phyloP scores from a whole-genome alignment of 2,113 vertebrate species.

The Dicerorhinus sumatrensis region DNA sequence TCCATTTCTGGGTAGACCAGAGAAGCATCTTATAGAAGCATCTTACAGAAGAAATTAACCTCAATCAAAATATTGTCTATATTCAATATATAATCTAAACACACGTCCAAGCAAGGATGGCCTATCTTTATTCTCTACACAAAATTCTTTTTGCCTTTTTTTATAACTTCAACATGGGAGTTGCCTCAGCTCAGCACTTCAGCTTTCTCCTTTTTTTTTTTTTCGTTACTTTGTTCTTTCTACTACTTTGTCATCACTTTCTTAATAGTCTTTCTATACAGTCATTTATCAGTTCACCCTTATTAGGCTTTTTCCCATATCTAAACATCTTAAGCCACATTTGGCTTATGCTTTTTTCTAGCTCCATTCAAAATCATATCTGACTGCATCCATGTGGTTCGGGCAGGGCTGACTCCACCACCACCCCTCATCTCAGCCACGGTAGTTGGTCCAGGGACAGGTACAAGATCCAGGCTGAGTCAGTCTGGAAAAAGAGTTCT shows the following conservation, averaged over 20 bases:
- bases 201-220: background rate
- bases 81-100: conserved; percentile 20
- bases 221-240: background rate
- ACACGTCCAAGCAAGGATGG: background rate
- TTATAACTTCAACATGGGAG: background rate
- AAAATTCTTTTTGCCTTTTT: background rate
- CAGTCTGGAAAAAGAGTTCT: background rate
- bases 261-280: background rate
- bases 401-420: too few relatives aligned
- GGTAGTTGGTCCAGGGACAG: too few relatives aligned
- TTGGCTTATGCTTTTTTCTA: background rate
- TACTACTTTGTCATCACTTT: background rate
- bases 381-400: background rate
- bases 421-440: background rate
- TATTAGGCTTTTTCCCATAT: background rate
- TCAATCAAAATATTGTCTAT: conserved; percentile 22
- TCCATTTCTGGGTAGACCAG: conserved; percentile 7
- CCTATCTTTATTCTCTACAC: background rate
- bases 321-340: background rate
- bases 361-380: background rate
- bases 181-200: background rate
- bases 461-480: background rate
- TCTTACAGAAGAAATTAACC: conserved; percentile 25
- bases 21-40: background rate
- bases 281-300: background rate